Evolutionary conservation across 1,140 invertebrate genomes (phyloP), one percentile per base, ranked within the genome.

Genomic region (Ephestia elutella): DNA sequence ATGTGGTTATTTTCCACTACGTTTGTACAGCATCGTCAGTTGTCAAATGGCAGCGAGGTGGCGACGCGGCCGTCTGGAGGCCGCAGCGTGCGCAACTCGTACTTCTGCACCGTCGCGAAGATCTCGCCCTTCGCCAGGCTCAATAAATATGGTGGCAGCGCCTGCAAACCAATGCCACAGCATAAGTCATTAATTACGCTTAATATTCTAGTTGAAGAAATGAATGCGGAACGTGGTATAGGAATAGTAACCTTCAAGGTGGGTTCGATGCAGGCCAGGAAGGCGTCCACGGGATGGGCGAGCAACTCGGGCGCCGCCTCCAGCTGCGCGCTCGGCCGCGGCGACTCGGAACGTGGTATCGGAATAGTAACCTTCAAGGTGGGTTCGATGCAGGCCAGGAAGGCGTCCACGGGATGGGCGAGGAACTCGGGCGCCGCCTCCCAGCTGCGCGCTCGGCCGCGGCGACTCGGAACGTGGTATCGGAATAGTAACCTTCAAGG

Each of bases 61-160:
- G 30, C 3, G 30, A 32, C 30, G 30, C 9, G 38, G 15, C 38
- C 13, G 13, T 44, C 15, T n/a, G 32, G 5, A 7, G 38, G 13
- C 13, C 7, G 2, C 13, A 15, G 10, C 38, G 15, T 51, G 1
- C 49, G 49, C 49, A 69, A 56, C 32, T 69, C 66, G 35, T 66
- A 66, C 61, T 70, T 61, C 51, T 70, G 68, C 21, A 68, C 65
- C 0, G 28, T 53, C 2, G 51, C 44, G 58, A 68, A 70, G 57
- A 70, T 68, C 56, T 66, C 58, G 11, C 58, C 60, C 63, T 70
- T 70, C 2, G 68, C 68, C 56, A 62, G 35, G 60, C 59, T 57
- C 15, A 68, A 58, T 19, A 65, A 51, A 49, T 59, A 57, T 13
- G 65, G 62, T 38, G 38, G 56, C 18, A 70, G 56, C n/a, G 38